Conservation (phyloP, 2,113 vertebrate genomes). For the Sylvilagus bachmani region DNA sequence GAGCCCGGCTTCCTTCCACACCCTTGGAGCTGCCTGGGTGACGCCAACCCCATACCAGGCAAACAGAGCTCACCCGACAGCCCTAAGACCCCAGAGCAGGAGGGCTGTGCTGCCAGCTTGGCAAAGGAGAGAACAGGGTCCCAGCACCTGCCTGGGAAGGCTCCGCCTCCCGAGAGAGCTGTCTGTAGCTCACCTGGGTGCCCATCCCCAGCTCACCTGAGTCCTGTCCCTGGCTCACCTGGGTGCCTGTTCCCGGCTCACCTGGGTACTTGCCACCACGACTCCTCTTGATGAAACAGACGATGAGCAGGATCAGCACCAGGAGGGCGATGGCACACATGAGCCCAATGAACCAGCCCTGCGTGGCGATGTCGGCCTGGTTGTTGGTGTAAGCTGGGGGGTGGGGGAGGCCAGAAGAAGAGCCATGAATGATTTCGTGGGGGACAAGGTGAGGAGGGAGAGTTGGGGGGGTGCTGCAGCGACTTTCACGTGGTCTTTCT, state of each 20-base stretch:
- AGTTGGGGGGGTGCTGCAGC: background rate
- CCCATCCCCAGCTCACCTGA: too few species aligned
- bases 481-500: background rate
- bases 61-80: slow-evolving; percentile 67
- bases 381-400: slow-evolving; percentile 95
- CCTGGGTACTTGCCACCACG: slow-evolving; percentile 97
- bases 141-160: background rate
- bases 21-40: background rate
- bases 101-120: background rate
- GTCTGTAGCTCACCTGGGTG: too few species aligned
- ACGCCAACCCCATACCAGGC: rapidly evolving
- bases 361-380: slow-evolving; percentile 97
- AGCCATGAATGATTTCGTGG: rapidly evolving
- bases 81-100: background rate
- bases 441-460: too few species aligned
- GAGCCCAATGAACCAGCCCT: slow-evolving; percentile 99
- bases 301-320: slow-evolving; percentile 98
- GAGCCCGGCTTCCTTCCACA: background rate
- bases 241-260: too few species aligned
- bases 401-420: background rate
- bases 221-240: too few species aligned
- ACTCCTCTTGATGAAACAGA: slow-evolving; percentile 99
- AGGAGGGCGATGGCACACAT: slow-evolving; percentile 99
- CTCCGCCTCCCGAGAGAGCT: too few species aligned
- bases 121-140: background rate